Evolutionary conservation across 2,888 invertebrate genomes (phyloP).

Genomic region (Trilocha varians): DNA sequence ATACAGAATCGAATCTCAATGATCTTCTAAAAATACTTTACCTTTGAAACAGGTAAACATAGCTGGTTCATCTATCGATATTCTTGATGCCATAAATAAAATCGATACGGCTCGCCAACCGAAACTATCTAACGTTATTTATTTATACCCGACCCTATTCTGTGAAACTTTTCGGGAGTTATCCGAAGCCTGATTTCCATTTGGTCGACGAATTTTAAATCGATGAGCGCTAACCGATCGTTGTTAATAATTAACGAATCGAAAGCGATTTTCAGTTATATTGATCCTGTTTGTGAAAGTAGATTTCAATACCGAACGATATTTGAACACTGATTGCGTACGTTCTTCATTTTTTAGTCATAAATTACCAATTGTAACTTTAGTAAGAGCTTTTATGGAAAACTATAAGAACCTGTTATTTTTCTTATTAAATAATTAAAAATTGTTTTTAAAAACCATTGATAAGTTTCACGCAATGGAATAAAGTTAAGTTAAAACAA

Average conservation of each 20-base stretch:
- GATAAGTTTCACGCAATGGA: too few species aligned
- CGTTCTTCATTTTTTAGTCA: too few species aligned
- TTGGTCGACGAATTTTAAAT: slow-evolving; percentile 3
- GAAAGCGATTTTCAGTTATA: not conserved
- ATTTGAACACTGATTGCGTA: too few species aligned
- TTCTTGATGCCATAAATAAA: slow-evolving; percentile 30
- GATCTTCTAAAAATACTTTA: not conserved
- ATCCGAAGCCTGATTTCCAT: slow-evolving; percentile 13
- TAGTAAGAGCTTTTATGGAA: too few species aligned
- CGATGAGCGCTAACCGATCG: not conserved
- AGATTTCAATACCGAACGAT: too few species aligned
- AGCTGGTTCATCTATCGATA: slow-evolving; percentile 18
- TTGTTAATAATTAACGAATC: not conserved
- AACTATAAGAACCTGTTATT: too few species aligned
- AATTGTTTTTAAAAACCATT: too few species aligned
- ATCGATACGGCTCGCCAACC: slow-evolving; percentile 27
- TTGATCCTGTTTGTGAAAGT: too few species aligned
- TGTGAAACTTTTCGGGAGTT: slow-evolving; percentile 22
- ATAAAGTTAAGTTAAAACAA: too few species aligned
- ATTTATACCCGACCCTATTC: slow-evolving; percentile 32
- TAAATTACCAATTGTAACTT: too few species aligned
- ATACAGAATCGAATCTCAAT: not conserved
- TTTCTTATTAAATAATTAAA: too few species aligned
- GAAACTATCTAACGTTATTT: slow-evolving; percentile 29
- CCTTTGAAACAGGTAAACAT: slow-evolving; percentile 21